phyloP scores from a whole-genome alignment of 2,888 invertebrate species.

The Acanthacorydalis orientalis region DNA sequence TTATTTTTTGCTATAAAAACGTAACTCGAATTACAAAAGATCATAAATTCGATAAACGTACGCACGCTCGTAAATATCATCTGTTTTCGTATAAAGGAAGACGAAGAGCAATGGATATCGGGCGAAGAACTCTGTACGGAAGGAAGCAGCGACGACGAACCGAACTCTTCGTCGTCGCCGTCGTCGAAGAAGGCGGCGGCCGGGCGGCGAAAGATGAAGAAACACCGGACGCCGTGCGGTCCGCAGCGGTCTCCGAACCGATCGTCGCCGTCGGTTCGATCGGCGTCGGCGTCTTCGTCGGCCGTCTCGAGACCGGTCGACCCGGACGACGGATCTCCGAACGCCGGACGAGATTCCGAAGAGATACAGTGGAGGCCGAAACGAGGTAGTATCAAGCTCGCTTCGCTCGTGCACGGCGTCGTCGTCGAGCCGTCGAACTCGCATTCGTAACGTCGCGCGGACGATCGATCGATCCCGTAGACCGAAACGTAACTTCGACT shows the following conservation, averaged over 20 bases:
- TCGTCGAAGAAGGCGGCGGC: not conserved
- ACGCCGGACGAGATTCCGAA: constrained; percentile 10
- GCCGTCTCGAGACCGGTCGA: constrained; percentile 1
- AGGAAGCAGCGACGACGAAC: constrained; percentile 24
- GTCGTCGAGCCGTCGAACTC: not conserved
- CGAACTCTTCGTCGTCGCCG: not conserved
- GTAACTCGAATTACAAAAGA: too few species aligned
- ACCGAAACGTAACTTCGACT: too few species aligned
- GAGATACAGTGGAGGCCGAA: constrained; percentile 22
- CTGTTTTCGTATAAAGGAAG: constrained; percentile 18
- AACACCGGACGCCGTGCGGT: not conserved
- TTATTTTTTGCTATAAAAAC: too few species aligned
- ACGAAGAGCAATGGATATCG: constrained; percentile 29
- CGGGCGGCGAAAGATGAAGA: not conserved
- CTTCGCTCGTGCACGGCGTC: constrained; percentile 16
- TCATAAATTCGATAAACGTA: too few species aligned
- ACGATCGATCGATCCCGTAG: too few species aligned
- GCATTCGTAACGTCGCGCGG: too few species aligned
- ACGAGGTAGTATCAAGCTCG: constrained; percentile 23
- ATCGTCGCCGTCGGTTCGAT: constrained; percentile 1
- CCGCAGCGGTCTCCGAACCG: not conserved
- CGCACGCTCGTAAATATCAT: too few species aligned
- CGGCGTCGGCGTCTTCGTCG: not conserved
- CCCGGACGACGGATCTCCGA: constrained; percentile 4
- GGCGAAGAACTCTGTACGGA: constrained; percentile 30